phyloP scores from a whole-genome alignment of 2,888 invertebrate species.

The Galerucella calmariensis region DNA sequence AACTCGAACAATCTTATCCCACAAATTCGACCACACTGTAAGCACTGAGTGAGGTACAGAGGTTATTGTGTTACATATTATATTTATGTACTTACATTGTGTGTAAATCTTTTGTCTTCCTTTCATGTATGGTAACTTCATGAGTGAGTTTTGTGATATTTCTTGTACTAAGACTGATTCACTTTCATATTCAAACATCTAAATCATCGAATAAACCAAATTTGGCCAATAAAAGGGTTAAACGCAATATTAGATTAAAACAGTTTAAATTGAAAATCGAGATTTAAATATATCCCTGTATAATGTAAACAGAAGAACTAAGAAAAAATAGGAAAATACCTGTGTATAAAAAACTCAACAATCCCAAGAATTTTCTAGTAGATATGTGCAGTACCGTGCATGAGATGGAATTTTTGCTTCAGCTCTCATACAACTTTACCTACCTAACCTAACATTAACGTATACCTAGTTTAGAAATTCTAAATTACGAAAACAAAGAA shows the following conservation, averaged over 20 bases:
- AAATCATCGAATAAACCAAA: slow-evolving; percentile 18
- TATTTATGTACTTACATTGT: slow-evolving; percentile 14
- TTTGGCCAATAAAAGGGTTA: background rate
- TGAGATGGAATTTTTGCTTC: too few species aligned
- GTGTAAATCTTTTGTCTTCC: slow-evolving; percentile 41
- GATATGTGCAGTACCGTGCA: too few species aligned
- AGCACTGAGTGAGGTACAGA: slow-evolving; percentile 23
- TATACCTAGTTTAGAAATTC: too few species aligned
- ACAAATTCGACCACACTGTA: slow-evolving; percentile 12
- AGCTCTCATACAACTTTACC: too few species aligned
- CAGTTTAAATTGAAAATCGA: background rate
- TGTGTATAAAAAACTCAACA: background rate
- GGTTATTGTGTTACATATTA: slow-evolving; percentile 21
- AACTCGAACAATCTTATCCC: slow-evolving; percentile 27
- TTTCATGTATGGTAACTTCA: slow-evolving; percentile 39
- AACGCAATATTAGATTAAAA: slow-evolving; percentile 3
- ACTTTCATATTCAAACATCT: slow-evolving; percentile 42
- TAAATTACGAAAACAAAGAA: too few species aligned
- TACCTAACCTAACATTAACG: too few species aligned
- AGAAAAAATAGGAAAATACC: background rate
- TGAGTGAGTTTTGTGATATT: slow-evolving; percentile 52
- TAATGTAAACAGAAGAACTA: background rate
- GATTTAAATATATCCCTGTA: background rate
- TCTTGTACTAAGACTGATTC: slow-evolving; percentile 49
- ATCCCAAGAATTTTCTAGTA: too few species aligned